phyloP scores from a whole-genome alignment of 2,888 invertebrate genomes.

The Euplagia quadripunctaria region DNA sequence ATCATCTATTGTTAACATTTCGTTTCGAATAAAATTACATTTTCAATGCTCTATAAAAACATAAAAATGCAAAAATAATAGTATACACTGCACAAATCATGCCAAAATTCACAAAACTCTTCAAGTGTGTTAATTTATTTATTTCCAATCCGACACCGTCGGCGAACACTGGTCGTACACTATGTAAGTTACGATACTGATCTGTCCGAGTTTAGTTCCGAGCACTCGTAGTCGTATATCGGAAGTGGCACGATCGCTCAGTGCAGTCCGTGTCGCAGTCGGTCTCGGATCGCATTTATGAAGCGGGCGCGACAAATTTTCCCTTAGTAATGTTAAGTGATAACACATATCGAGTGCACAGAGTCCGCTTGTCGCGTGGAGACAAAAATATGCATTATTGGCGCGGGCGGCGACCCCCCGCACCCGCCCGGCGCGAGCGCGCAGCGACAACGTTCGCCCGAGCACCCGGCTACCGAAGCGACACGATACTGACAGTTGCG shows the following conservation, averaged over 20 bases:
- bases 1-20: constrained; percentile 36
- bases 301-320: constrained; percentile 81
- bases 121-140: constrained; percentile 65
- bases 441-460: constrained; percentile 4
- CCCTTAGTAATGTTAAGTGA: constrained; percentile 84
- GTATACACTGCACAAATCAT: constrained; percentile 68
- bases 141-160: constrained; percentile 65
- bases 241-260: neutral
- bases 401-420: constrained; percentile 53
- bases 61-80: constrained; percentile 61
- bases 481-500: too few species aligned
- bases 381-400: constrained; percentile 84
- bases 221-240: neutral
- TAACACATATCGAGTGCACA: constrained; percentile 52
- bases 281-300: constrained; percentile 63
- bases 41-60: constrained; percentile 39
- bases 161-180: constrained; percentile 39
- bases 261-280: constrained; percentile 50
- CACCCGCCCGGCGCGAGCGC: constrained; percentile 22
- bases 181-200: neutral
- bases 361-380: constrained; percentile 63
- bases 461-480: neutral
- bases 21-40: constrained; percentile 15
- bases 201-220: neutral
- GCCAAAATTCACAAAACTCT: constrained; percentile 66